Conservation (phyloP, 2,888 invertebrate genomes). For the Pemphredon lugubris region DNA sequence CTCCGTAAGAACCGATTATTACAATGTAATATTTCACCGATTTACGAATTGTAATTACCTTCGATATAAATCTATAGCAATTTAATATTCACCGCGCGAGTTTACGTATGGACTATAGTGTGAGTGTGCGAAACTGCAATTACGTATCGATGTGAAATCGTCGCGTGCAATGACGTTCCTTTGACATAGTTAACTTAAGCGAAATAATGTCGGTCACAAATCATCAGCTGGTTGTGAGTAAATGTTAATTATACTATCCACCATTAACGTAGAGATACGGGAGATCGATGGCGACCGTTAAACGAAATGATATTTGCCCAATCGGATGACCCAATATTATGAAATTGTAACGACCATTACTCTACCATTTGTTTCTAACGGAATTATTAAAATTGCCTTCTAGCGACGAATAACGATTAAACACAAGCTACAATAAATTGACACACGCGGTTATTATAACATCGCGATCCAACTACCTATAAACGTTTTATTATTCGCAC, state of each 20-base stretch:
- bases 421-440: too few relatives aligned
- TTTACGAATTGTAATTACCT: neutral
- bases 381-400: neutral
- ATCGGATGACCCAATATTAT: neutral
- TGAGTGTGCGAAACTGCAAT: slow-evolving; percentile 4
- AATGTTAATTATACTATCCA: slow-evolving; percentile 70
- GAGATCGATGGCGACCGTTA: slow-evolving; percentile 47
- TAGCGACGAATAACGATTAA: neutral
- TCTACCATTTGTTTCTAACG: too few relatives aligned
- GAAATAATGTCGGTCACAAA: slow-evolving; percentile 68
- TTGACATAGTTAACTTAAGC: slow-evolving; percentile 53
- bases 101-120: too few relatives aligned
- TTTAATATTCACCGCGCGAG: slow-evolving; percentile 12
- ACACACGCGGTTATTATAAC: too few relatives aligned
- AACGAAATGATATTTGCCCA: slow-evolving; percentile 38
- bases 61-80: slow-evolving; percentile 13
- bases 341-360: too few relatives aligned
- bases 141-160: slow-evolving; percentile 21
- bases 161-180: slow-evolving; percentile 50
- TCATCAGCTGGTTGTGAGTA: slow-evolving; percentile 78
- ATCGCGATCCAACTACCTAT: too few relatives aligned
- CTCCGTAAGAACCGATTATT: too few relatives aligned
- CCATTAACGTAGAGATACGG: slow-evolving; percentile 40
- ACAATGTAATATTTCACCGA: too few relatives aligned
- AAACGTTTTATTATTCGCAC: too few relatives aligned